Evolutionary conservation across 2,888 invertebrate genomes (phyloP).

Genomic region (Conchocele bisecta): DNA sequence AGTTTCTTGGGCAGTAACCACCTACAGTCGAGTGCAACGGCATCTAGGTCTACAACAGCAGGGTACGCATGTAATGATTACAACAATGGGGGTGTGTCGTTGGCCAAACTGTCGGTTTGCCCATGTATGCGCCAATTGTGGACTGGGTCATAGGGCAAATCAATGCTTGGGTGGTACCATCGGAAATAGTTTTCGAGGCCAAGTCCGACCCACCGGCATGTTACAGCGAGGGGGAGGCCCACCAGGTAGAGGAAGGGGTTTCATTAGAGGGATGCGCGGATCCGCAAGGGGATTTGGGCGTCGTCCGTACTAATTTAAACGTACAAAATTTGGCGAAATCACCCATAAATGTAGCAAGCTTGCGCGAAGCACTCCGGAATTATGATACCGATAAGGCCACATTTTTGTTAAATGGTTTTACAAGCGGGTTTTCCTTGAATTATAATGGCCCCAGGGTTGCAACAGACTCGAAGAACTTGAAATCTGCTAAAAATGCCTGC

Average conservation of each 20-base stretch:
- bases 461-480: neutral
- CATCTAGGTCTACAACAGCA: neutral
- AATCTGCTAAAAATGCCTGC: neutral
- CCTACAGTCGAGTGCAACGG: neutral
- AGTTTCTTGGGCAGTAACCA: too few relatives aligned
- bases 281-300: neutral
- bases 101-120: constrained; percentile 33
- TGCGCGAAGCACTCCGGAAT: neutral
- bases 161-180: too few relatives aligned
- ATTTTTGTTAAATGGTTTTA: neutral
- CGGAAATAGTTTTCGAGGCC: too few relatives aligned
- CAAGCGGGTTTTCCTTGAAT: neutral
- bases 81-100: constrained; percentile 20
- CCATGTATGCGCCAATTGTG: constrained; percentile 20
- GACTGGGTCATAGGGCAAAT: too few relatives aligned
- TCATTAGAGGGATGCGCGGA: too few relatives aligned
- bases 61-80: constrained; percentile 25
- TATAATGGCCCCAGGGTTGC: neutral
- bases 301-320: neutral
- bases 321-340: neutral
- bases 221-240: too few relatives aligned
- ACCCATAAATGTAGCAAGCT: neutral
- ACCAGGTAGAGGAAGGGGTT: too few relatives aligned
- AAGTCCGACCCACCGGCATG: too few relatives aligned
- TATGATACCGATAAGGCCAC: neutral